A percentile compares a stretch with the other conserved stretches of the same genome.
Conservation (phyloP, 2,888 invertebrate species). For the Drosophila macrospina region DNA sequence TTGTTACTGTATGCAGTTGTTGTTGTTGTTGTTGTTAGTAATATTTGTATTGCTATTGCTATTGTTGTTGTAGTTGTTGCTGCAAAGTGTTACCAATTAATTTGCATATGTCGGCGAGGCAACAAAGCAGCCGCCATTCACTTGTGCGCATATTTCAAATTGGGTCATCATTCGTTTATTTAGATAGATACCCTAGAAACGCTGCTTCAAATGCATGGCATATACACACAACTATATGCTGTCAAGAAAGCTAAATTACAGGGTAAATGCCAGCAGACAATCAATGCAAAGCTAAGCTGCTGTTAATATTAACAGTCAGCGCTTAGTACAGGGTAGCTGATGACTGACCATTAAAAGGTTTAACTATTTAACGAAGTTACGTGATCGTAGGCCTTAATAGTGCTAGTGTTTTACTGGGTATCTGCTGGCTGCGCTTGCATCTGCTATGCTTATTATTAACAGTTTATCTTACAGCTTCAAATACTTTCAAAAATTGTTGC, state of each 20-base stretch:
- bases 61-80: slow-evolving; percentile 27
- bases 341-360: neutral
- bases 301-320: no score
- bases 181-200: slow-evolving; percentile 37
- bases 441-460: slow-evolving; percentile 36
- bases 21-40: slow-evolving; percentile 30
- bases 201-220: neutral
- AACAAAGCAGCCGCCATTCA: slow-evolving; percentile 56
- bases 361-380: neutral
- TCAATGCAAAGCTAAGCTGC: no score
- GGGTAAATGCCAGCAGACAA: no score
- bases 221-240: no score
- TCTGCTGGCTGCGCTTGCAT: neutral
- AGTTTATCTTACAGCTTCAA: slow-evolving; percentile 39
- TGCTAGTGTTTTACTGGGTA: slow-evolving; percentile 15
- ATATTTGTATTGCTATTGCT: slow-evolving; percentile 28
- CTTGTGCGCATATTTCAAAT: slow-evolving; percentile 59
- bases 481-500: slow-evolving; percentile 56
- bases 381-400: neutral
- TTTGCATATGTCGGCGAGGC: slow-evolving; percentile 70
- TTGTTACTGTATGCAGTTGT: slow-evolving; percentile 17
- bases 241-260: no score
- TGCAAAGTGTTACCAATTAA: slow-evolving; percentile 79
- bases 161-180: slow-evolving; percentile 63
- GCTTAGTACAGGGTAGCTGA: no score